Evolutionary conservation across 23 tunicate species (phyloP).

Genomic region (Pegea sp.): DNA sequence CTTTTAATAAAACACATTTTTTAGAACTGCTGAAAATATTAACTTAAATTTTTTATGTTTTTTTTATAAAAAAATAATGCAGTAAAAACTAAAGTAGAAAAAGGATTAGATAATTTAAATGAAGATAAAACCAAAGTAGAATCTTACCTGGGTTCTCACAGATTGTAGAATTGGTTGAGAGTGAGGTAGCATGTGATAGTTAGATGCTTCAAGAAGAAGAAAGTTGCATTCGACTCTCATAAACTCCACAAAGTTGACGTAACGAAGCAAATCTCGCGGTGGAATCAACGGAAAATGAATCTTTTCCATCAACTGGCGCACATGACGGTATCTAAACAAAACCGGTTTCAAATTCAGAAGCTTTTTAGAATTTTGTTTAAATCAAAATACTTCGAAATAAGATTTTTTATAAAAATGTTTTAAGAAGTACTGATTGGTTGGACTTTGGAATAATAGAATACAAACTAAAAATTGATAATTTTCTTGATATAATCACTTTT

Average conservation of each 20-base stretch:
- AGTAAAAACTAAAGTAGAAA: neutral
- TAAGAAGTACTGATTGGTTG: neutral
- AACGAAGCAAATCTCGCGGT: constrained; percentile 97
- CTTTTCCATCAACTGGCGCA: constrained; percentile 90
- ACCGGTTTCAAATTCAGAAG: too few species aligned
- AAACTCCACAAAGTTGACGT: constrained; percentile 98
- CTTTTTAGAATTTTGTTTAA: too few species aligned
- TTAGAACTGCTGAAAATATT: neutral
- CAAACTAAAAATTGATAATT: too few species aligned
- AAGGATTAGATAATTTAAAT: neutral
- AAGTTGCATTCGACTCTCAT: constrained; percentile 98
- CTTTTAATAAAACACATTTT: too few species aligned
- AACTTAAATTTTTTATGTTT: neutral
- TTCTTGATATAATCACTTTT: too few species aligned
- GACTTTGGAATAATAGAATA: neutral
- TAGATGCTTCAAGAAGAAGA: constrained; percentile 91
- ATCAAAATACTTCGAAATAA: neutral
- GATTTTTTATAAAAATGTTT: neutral
- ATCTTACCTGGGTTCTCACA: constrained; percentile 73
- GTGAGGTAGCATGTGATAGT: constrained; percentile 99
- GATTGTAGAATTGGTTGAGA: constrained; percentile 98
- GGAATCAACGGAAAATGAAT: constrained; percentile 99
- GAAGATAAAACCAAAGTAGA: too few species aligned
- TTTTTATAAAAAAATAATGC: neutral
- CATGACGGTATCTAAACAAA: constrained; percentile 67